These are phyloP conservation scores for Stenodera caucasica DNA, from an alignment of 2,888 invertebrate genomes.

Conservation along the genomic window DNA sequence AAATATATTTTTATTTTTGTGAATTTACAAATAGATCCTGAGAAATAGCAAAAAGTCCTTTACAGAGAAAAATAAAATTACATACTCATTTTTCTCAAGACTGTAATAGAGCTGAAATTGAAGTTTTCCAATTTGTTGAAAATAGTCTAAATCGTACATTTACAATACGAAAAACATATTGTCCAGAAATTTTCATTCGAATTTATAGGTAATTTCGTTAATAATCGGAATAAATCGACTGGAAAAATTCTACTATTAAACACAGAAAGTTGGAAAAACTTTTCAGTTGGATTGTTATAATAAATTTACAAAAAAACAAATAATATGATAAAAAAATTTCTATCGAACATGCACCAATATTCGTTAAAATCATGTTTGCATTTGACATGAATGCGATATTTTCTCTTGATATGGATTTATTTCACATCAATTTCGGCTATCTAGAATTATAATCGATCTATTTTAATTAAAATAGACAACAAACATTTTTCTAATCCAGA, in stretches of 20 bases:
- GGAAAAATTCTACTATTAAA: background rate
- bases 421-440: slow-evolving; percentile 4
- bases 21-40: too few species aligned
- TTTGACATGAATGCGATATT: slow-evolving; percentile 5
- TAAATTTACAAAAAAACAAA: background rate
- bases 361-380: background rate
- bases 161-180: background rate
- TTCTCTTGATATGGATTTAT: background rate
- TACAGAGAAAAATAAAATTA: too few species aligned
- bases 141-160: background rate
- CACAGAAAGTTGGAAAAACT: too few species aligned
- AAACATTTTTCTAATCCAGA: too few species aligned
- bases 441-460: background rate
- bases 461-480: slow-evolving; percentile 2
- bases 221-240: background rate
- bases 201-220: too few species aligned
- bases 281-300: too few species aligned
- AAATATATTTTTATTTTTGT: too few species aligned
- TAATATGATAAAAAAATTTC: background rate
- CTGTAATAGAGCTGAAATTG: background rate
- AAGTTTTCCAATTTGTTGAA: background rate
- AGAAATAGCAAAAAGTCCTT: too few species aligned
- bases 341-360: too few species aligned
- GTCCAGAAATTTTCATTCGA: too few species aligned
- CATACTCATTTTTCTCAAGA: background rate